Percentiles rank a stretch among this genome's conserved stretches.
phyloP scores from a whole-genome alignment of 2,797 vertebrate species.

The Steatocranus sp. region DNA sequence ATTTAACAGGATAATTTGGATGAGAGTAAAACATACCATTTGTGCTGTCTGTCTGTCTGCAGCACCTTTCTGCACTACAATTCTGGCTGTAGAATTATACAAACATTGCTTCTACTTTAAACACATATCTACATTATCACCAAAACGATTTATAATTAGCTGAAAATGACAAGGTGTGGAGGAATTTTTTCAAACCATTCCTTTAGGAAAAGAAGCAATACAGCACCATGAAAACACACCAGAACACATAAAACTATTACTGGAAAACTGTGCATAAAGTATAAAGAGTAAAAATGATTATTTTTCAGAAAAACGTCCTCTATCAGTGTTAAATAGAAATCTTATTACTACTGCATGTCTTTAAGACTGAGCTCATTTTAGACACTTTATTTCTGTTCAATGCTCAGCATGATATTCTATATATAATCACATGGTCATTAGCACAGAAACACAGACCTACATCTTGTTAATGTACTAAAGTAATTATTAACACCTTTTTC shows the following conservation, averaged over 20 bases:
- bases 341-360: background rate
- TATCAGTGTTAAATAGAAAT: background rate
- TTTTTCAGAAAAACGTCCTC: background rate
- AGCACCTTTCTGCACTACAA: background rate
- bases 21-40: background rate
- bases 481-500: background rate
- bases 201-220: background rate
- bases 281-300: background rate
- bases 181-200: background rate
- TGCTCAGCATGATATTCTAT: background rate
- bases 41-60: background rate
- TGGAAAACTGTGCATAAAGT: background rate
- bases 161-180: background rate
- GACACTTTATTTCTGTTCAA: background rate
- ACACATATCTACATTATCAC: background rate
- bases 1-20: background rate
- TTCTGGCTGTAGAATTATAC: background rate
- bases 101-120: background rate
- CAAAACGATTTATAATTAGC: background rate
- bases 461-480: background rate
- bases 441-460: background rate
- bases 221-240: background rate
- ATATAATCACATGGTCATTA: fast-evolving
- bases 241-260: background rate
- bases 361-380: background rate